Percentiles rank a stretch among this genome's conserved stretches.
Conservation (phyloP, 2,888 invertebrate genomes). For the Ophion costatus region DNA sequence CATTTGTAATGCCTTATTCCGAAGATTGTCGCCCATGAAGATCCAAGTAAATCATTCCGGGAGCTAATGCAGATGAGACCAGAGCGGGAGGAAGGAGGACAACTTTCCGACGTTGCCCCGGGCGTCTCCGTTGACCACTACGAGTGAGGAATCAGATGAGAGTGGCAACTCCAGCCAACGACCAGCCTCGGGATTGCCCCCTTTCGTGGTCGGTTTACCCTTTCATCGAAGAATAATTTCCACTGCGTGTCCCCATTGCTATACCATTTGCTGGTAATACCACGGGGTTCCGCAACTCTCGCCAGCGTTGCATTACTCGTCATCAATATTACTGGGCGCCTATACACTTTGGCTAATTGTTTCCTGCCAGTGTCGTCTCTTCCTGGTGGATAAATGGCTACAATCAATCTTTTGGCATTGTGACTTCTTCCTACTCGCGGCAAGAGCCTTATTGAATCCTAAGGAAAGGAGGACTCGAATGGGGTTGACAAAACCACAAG, state of each 20-base stretch:
- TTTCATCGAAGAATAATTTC: slow-evolving; percentile 62
- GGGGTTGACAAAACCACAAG: background rate
- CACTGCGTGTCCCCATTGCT: slow-evolving; percentile 43
- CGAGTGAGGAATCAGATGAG: slow-evolving; percentile 37
- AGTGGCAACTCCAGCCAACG: slow-evolving; percentile 32
- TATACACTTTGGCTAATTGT: slow-evolving; percentile 73
- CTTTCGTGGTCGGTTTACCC: slow-evolving; percentile 25
- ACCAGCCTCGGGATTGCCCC: slow-evolving; percentile 38
- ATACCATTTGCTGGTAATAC: slow-evolving; percentile 41
- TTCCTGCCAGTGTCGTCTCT: slow-evolving; percentile 73
- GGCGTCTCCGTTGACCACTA: slow-evolving; percentile 50
- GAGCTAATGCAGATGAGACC: background rate
- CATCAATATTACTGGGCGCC: slow-evolving; percentile 30
- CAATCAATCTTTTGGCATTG: slow-evolving; percentile 58
- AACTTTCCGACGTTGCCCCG: slow-evolving; percentile 43
- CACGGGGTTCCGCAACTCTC: slow-evolving; percentile 41
- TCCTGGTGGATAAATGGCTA: slow-evolving; percentile 60
- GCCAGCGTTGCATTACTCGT: slow-evolving; percentile 29
- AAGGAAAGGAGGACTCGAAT: background rate
- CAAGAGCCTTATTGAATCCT: background rate
- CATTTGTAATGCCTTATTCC: background rate
- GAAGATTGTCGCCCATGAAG: background rate
- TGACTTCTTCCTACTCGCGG: slow-evolving; percentile 53
- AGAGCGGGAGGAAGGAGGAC: slow-evolving; percentile 29
- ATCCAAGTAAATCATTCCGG: slow-evolving; percentile 18